phyloP scores from a whole-genome alignment of 1,140 invertebrate genomes.

The Ganaspis sp. region DNA sequence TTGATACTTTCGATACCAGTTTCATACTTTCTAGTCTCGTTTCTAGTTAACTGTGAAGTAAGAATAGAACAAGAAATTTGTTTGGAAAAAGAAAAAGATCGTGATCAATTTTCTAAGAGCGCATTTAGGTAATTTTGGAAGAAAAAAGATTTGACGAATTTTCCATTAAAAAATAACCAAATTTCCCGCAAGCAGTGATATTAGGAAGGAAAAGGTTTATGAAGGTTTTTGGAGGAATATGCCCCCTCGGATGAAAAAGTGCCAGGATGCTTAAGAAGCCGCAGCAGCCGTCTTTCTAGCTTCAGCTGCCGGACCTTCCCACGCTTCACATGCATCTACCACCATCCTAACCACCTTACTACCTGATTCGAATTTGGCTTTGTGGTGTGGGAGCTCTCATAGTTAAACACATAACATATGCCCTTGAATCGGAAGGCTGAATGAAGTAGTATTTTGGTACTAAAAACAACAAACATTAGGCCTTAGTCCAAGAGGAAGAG shows the following conservation, averaged over 20 bases:
- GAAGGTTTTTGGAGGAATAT: background rate
- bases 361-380: conserved; percentile 62
- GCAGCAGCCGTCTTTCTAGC: conserved; percentile 58
- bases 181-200: background rate
- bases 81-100: too few relatives aligned
- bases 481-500: background rate
- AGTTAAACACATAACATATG: conserved; percentile 24
- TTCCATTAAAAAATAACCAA: too few relatives aligned
- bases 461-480: conserved; percentile 29
- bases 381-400: conserved; percentile 20
- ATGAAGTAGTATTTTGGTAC: conserved; percentile 26
- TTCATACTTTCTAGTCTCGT: too few relatives aligned
- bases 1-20: too few relatives aligned
- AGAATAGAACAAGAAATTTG: too few relatives aligned
- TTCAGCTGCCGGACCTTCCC: conserved; percentile 76
- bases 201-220: background rate
- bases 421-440: conserved; percentile 10
- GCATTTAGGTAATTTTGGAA: too few relatives aligned
- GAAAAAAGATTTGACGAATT: too few relatives aligned
- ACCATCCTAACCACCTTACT: conserved; percentile 65
- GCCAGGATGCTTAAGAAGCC: conserved; percentile 56
- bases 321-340: conserved; percentile 70
- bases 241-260: conserved; percentile 29
- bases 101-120: too few relatives aligned
- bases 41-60: too few relatives aligned